phyloP scores from a whole-genome alignment of 2,888 invertebrate species.

The Macaria notata region DNA sequence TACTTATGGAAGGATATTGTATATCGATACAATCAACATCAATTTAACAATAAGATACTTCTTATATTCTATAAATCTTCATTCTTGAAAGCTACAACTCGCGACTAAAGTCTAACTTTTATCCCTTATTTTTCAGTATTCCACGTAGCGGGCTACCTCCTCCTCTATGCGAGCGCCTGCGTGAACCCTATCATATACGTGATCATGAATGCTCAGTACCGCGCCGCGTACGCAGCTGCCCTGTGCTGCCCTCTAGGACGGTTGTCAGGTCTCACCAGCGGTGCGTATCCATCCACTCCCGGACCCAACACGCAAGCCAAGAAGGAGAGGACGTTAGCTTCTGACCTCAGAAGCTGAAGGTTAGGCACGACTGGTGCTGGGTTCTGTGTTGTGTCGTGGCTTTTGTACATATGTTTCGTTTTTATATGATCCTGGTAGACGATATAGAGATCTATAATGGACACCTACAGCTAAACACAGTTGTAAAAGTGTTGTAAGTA shows the following conservation, averaged over 20 bases:
- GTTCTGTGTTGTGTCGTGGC: constrained; percentile 27
- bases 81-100: too few species aligned
- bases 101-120: too few species aligned
- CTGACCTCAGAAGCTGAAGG: constrained; percentile 75
- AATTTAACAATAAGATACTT: too few species aligned
- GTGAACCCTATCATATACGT: constrained; percentile 97
- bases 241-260: constrained; percentile 85
- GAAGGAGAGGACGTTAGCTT: constrained; percentile 66
- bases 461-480: too few species aligned
- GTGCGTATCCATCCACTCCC: constrained; percentile 79
- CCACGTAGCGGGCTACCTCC: constrained; percentile 91
- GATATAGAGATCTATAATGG: too few species aligned
- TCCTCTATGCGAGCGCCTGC: constrained; percentile 94
- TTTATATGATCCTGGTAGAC: neutral
- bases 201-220: constrained; percentile 96
- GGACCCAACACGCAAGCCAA: constrained; percentile 46
- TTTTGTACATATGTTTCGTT: constrained; percentile 5
- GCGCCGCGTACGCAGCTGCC: constrained; percentile 93
- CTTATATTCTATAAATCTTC: too few species aligned
- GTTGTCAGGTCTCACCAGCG: constrained; percentile 83
- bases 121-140: constrained; percentile 73
- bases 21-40: too few species aligned
- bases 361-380: constrained; percentile 41
- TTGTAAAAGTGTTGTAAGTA: too few species aligned
- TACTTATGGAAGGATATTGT: too few species aligned